phyloP scores from a whole-genome alignment of 2,113 vertebrate genomes.

The Elephantulus edwardii region DNA sequence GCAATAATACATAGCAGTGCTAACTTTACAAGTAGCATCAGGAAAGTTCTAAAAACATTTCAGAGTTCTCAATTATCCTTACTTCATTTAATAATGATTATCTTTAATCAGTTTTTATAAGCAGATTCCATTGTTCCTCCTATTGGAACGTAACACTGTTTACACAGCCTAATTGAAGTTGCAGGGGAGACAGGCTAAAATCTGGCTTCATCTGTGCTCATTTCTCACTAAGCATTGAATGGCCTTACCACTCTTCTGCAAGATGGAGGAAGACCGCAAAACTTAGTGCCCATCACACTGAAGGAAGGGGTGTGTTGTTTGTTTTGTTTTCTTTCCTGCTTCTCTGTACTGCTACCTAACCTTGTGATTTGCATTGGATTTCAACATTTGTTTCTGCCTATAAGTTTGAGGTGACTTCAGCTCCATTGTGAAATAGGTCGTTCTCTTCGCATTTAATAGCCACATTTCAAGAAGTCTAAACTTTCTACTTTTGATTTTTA shows the following conservation, averaged over 20 bases:
- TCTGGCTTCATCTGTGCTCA: conserved; percentile 79
- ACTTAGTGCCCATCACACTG: conserved; percentile 82
- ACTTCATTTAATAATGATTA: conserved; percentile 75
- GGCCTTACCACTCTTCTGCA: conserved; percentile 84
- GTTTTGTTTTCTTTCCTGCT: conserved; percentile 70
- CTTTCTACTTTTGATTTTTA: conserved; percentile 81
- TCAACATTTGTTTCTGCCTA: conserved; percentile 71
- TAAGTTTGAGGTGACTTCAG: conserved; percentile 81
- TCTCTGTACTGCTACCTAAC: conserved; percentile 81
- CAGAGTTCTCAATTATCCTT: conserved; percentile 82
- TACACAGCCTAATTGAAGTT: conserved; percentile 86
- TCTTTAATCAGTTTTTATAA: conserved; percentile 82
- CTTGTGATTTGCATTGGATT: conserved; percentile 77
- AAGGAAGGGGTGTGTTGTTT: conserved; percentile 74
- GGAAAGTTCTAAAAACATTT: conserved; percentile 87
- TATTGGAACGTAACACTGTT: conserved; percentile 85
- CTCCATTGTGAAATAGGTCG: conserved; percentile 78
- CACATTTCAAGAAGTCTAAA: conserved; percentile 80
- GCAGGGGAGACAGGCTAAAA: conserved; percentile 83
- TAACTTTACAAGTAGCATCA: conserved; percentile 86
- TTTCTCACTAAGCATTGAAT: conserved; percentile 83
- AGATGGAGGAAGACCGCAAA: conserved; percentile 83
- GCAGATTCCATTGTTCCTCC: conserved; percentile 84
- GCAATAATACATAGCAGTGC: conserved; percentile 89
- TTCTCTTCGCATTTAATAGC: conserved; percentile 80